Conservation (phyloP, 2,797 vertebrate species). For the Sylvilagus floridanus region DNA sequence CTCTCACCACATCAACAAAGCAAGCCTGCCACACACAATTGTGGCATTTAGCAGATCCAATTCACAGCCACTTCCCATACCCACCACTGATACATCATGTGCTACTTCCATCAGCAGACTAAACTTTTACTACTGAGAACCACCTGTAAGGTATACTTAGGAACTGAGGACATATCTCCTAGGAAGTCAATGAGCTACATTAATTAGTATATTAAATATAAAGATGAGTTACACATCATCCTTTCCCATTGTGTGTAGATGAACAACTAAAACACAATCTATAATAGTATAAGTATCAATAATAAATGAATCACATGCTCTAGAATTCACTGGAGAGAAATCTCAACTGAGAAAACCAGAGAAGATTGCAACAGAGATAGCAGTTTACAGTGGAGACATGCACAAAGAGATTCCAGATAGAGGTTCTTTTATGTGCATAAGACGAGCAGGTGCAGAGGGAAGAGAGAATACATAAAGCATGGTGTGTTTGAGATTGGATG, state of each 20-base stretch:
- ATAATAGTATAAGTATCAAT: neutral
- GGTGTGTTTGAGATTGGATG: fast-evolving
- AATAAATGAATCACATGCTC: neutral
- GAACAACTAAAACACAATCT: neutral
- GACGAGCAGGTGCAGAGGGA: neutral
- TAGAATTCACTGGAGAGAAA: neutral
- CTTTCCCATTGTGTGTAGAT: neutral
- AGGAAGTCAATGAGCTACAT: neutral
- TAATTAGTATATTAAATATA: neutral
- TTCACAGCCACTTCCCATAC: neutral
- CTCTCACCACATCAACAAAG: neutral
- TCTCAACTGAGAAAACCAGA: too few relatives aligned
- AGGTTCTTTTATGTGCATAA: neutral
- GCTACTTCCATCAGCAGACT: neutral
- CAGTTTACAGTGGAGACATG: neutral
- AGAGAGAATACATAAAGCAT: fast-evolving
- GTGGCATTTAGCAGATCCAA: neutral
- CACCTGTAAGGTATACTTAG: neutral
- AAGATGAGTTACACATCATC: neutral
- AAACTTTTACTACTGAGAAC: neutral
- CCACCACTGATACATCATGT: neutral
- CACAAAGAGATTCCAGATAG: neutral
- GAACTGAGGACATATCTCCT: neutral
- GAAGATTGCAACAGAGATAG: neutral
- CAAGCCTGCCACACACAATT: neutral